These are phyloP conservation scores for Trematomus bernacchii DNA, from an alignment of 2,797 vertebrate genomes.

Conservation along the genomic window DNA sequence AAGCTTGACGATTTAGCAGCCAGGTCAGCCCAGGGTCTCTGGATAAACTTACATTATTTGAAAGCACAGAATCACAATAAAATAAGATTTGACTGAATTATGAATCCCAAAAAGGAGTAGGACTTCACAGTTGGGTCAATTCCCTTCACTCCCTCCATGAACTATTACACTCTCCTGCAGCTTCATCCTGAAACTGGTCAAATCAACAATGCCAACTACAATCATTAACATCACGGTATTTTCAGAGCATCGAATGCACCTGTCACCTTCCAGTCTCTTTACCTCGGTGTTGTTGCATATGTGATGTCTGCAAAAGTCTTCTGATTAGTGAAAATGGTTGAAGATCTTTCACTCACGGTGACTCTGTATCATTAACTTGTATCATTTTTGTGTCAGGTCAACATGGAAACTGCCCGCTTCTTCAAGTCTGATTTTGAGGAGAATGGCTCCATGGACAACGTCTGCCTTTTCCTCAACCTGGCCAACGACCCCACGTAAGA, in stretches of 20 bases:
- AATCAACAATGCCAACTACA: not conserved
- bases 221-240: no score
- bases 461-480: conserved; percentile 86
- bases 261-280: no score
- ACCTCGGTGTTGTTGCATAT: not conserved
- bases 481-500: conserved; percentile 87
- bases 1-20: no score
- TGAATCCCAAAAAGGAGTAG: no score
- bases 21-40: no score
- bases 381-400: conserved; percentile 74
- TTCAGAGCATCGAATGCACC: no score
- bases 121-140: no score
- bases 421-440: conserved; percentile 88
- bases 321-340: not conserved
- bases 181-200: not conserved
- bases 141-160: no score
- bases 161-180: no score
- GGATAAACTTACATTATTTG: no score
- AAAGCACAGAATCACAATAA: no score
- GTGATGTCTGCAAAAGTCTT: not conserved
- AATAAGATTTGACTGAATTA: no score
- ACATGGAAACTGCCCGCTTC: conserved; percentile 88
- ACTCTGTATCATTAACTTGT: not conserved
- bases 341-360: not conserved
- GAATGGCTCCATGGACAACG: conserved; percentile 88